These are phyloP conservation scores for Neomorphus geoffroyi DNA, from an alignment of 2,797 vertebrate species.

Conservation along the genomic window DNA sequence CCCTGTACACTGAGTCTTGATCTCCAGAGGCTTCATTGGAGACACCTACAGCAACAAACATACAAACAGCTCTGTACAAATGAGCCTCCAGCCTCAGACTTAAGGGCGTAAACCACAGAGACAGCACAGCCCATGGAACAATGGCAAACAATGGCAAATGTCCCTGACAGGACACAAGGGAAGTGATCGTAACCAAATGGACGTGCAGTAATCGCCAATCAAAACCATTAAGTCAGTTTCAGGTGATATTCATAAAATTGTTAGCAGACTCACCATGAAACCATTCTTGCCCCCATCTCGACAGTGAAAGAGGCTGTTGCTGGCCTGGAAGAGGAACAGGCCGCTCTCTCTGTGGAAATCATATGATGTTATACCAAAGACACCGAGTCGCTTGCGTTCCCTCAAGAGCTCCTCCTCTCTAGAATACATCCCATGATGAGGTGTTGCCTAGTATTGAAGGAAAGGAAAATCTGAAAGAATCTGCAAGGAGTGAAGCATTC, in stretches of 20 bases:
- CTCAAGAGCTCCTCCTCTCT: conserved; percentile 94
- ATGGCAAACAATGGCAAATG: neutral
- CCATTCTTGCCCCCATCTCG: conserved; percentile 93
- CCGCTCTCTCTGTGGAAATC: conserved; percentile 94
- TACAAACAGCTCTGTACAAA: neutral
- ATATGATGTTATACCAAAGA: conserved; percentile 96
- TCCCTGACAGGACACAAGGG: neutral
- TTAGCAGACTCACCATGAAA: conserved; percentile 87
- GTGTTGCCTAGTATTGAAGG: conserved; percentile 84
- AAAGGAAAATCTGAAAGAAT: neutral
- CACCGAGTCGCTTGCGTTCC: conserved; percentile 93
- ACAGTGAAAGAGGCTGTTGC: conserved; percentile 97
- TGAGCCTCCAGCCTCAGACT: neutral
- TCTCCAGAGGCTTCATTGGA: conserved; percentile 94
- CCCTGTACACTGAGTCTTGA: conserved; percentile 94
- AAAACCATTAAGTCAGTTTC: accelerated
- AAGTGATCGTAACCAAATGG: neutral
- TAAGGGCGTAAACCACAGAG: neutral
- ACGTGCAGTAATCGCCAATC: neutral
- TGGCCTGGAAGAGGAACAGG: conserved; percentile 98
- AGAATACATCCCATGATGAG: conserved; percentile 94
- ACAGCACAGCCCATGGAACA: neutral
- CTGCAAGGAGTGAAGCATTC: neutral
- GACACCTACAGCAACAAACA: conserved; percentile 67
- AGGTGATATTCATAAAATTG: neutral